Base-by-base conservation (phyloP, 2,888 invertebrate species). In the Heteropelma amictum region DNA sequence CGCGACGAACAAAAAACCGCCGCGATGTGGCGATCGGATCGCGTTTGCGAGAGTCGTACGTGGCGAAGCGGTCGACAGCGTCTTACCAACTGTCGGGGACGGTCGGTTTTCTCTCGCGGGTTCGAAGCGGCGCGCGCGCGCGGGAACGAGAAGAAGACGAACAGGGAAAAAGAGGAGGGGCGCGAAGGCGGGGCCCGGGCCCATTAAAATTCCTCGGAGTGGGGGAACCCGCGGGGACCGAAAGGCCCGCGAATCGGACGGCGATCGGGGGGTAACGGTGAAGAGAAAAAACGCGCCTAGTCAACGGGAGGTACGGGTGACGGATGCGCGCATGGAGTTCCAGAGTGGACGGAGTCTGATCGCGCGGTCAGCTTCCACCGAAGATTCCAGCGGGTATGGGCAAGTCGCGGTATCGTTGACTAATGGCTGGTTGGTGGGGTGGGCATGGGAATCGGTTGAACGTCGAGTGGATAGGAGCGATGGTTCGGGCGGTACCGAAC, bases 21-120 rank as follows among this genome's bases (percentile, higher is more conserved):
- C n/a, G n/a, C n/a, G n/a, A n/a, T n/a, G n/a, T n/a, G n/a, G n/a
- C n/a, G n/a, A n/a, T n/a, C n/a, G n/a, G n/a, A n/a, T n/a, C n/a
- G n/a, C n/a, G n/a, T n/a, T n/a, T n/a, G n/a, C n/a, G n/a, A n/a
- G n/a, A 74, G 76, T 72, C 47, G 81, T 77, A 85, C 86, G 87
- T 84, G 84, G 85, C 86, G 88, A 86, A 86, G 86, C 82, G 86
- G 87, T 78, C 84, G 89, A 87, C 88, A 88, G 88, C 88, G 84
- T 82, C 84, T 87, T 80, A 82, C 82, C 78, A 85, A 88, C 88
- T 89, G 88, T 83, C 84, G 84, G 82, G 87, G 83, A 86, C 84
- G 83, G 84, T 87, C 85, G 86, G 86, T 85, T 86, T 81, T 83
- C 75, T 30, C 74, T 69, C 53, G 45, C 49, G 23, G n/a, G 72